A percentile compares a stretch with the other conserved stretches of the same genome.
These are phyloP conservation scores for Myopa testacea DNA, from an alignment of 2,888 invertebrate species.

Conservation along the genomic window DNA sequence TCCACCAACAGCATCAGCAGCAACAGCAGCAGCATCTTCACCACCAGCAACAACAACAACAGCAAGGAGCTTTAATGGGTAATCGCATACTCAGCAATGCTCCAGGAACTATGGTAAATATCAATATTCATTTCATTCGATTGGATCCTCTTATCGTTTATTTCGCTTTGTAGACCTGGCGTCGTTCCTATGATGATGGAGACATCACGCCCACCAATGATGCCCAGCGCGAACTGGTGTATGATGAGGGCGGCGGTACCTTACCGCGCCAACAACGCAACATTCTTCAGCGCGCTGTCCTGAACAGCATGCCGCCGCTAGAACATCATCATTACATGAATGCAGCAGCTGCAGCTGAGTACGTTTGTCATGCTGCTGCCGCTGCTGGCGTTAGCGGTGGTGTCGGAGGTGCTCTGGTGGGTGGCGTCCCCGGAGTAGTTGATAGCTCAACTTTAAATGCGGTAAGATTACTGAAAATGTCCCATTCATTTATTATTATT, in stretches of 20 bases:
- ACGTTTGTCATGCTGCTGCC: conserved; percentile 58
- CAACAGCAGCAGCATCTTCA: conserved; percentile 52
- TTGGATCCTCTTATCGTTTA: neutral
- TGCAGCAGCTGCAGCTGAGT: conserved; percentile 66
- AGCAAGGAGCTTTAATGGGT: conserved; percentile 48
- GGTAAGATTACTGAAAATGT: conserved; percentile 47
- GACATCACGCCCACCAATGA: conserved; percentile 92
- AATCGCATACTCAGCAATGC: conserved; percentile 60
- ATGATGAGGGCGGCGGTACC: conserved; percentile 82
- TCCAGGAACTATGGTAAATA: conserved; percentile 59
- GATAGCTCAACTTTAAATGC: conserved; percentile 55
- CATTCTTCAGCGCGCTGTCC: conserved; percentile 64
- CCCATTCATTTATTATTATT: neutral
- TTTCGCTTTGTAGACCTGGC: conserved; percentile 70
- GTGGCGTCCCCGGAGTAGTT: conserved; percentile 43
- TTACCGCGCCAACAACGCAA: conserved; percentile 82
- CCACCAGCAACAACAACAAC: conserved; percentile 53
- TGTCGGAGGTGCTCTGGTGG: conserved; percentile 15
- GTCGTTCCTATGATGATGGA: conserved; percentile 87
- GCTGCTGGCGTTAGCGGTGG: conserved; percentile 50
- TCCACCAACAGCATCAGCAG: conserved; percentile 50
- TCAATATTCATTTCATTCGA: neutral
- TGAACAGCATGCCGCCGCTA: conserved; percentile 65
- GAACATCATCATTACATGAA: conserved; percentile 68
- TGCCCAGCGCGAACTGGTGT: conserved; percentile 65